phyloP scores from a whole-genome alignment of 2,113 vertebrate genomes.

The Eulemur macaco region DNA sequence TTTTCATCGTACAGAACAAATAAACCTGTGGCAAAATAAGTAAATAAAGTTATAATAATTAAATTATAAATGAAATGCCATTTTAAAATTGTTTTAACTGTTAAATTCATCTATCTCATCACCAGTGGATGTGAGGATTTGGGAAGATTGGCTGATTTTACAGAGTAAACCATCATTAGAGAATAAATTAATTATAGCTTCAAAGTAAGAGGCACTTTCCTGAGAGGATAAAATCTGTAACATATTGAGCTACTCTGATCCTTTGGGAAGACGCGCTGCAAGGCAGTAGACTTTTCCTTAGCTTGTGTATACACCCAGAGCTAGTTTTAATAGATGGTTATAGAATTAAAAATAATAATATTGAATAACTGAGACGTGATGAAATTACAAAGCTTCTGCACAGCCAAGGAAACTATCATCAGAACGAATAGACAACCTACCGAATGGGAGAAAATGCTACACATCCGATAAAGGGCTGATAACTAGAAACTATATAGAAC shows the following conservation, averaged over 20 bases:
- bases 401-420: no score
- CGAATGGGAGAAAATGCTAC: no score
- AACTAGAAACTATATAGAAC: no score
- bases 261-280: background rate
- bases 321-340: background rate
- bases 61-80: background rate
- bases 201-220: conserved; percentile 29
- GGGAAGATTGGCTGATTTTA: conserved; percentile 11
- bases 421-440: no score
- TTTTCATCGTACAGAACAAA: background rate
- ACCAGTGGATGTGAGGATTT: background rate
- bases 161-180: background rate
- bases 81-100: conserved; percentile 19
- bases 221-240: background rate
- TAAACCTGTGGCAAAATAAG: conserved; percentile 30
- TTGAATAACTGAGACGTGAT: background rate
- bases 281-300: background rate
- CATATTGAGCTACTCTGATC: background rate
- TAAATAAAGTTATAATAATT: conserved; percentile 1
- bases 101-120: background rate
- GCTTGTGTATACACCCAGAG: background rate
- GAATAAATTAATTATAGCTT: conserved; percentile 2
- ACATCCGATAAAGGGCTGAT: no score
- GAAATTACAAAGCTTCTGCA: no score
- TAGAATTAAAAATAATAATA: background rate